A percentile compares a stretch with the other conserved stretches of the same genome.
Conservation (phyloP, 92 coral and sea anemone species). For the Phenganax marumi region DNA sequence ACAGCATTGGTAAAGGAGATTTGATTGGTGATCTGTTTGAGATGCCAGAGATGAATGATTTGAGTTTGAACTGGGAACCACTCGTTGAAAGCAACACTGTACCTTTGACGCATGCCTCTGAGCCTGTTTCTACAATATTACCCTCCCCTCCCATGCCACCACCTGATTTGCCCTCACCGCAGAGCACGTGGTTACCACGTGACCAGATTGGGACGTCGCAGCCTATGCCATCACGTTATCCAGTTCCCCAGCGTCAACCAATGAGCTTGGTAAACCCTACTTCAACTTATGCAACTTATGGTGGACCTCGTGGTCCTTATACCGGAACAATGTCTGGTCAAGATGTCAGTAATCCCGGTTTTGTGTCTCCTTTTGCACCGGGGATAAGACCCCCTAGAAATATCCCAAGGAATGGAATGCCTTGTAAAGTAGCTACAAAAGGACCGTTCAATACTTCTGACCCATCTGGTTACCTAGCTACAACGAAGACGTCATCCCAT, state of each 20-base stretch:
- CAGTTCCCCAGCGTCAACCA: slow-evolving; percentile 71
- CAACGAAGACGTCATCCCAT: slow-evolving; percentile 19
- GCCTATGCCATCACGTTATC: slow-evolving; percentile 80
- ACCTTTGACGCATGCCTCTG: slow-evolving; percentile 11
- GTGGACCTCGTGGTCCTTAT: neutral
- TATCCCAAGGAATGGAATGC: neutral
- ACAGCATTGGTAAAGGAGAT: slow-evolving; percentile 33
- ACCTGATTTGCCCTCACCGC: neutral
- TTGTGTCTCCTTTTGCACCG: neutral
- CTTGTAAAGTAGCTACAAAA: neutral
- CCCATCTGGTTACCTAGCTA: slow-evolving; percentile 7
- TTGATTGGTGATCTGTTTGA: slow-evolving; percentile 21
- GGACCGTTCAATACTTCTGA: neutral
- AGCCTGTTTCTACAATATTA: neutral
- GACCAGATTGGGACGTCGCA: slow-evolving; percentile 55
- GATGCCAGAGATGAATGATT: slow-evolving; percentile 12
- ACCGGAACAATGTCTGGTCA: neutral
- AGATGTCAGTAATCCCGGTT: neutral
- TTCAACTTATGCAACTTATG: slow-evolving; percentile 22
- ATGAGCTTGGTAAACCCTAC: slow-evolving; percentile 77
- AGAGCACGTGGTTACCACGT: slow-evolving; percentile 3
- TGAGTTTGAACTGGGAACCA: slow-evolving; percentile 5
- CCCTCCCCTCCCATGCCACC: slow-evolving; percentile 1
- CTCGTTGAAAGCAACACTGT: slow-evolving; percentile 14
- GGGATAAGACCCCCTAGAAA: neutral